These are phyloP conservation scores for Bugula neritina DNA, from an alignment of 2,888 invertebrate species.

Conservation along the genomic window DNA sequence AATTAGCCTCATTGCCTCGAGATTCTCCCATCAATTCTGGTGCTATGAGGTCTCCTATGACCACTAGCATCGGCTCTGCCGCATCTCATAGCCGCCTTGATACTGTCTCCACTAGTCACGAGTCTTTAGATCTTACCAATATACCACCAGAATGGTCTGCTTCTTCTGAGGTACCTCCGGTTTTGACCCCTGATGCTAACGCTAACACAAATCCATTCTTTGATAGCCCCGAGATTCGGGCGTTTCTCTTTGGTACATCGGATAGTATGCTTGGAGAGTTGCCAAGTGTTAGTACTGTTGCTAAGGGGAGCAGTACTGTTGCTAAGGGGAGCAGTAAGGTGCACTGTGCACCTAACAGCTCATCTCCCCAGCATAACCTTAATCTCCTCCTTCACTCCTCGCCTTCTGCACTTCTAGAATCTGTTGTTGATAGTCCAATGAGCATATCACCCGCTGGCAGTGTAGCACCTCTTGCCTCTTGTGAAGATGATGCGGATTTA, in stretches of 20 bases:
- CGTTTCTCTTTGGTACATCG: background rate
- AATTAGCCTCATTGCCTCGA: background rate
- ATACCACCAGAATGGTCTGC: background rate
- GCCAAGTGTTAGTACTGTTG: background rate
- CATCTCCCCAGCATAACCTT: background rate
- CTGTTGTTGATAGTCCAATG: conserved; percentile 1
- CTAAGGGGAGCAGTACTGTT: background rate
- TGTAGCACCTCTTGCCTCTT: background rate
- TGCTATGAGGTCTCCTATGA: background rate
- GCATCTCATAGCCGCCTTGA: background rate
- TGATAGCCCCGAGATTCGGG: conserved; percentile 1
- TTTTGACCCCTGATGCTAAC: background rate
- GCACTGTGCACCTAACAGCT: background rate
- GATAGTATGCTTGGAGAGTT: conserved; percentile 6
- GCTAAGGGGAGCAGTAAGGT: background rate
- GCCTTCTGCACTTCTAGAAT: background rate
- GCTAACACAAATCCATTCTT: conserved; percentile 1
- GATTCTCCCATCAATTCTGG: background rate
- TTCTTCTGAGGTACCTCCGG: background rate
- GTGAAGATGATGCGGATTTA: conserved; percentile 8
- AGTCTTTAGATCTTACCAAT: background rate
- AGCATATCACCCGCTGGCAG: background rate
- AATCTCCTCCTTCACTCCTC: background rate
- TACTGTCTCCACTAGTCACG: background rate
- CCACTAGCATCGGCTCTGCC: background rate